phyloP scores from a whole-genome alignment of 2,888 invertebrate genomes.

The Xylota segnis region DNA sequence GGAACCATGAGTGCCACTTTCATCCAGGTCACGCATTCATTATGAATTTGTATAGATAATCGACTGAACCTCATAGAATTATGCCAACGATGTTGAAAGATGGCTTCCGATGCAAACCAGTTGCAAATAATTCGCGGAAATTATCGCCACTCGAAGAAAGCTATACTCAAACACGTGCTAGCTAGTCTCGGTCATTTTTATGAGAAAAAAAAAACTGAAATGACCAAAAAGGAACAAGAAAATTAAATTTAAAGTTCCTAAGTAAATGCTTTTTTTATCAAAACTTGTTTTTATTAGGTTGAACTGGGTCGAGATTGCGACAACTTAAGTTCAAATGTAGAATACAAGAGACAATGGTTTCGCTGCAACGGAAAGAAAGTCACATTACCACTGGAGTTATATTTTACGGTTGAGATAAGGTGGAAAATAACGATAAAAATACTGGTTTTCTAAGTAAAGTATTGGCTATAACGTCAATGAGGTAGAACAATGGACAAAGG shows the following conservation, averaged over 20 bases:
- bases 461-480: not conserved
- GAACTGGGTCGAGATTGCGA: slow-evolving; percentile 42
- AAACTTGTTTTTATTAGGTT: slow-evolving; percentile 1
- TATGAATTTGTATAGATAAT: too few relatives aligned
- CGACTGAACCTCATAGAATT: too few relatives aligned
- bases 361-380: slow-evolving; percentile 53
- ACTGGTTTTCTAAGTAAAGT: not conserved
- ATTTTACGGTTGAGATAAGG: slow-evolving; percentile 8
- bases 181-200: not conserved
- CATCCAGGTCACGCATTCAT: too few relatives aligned
- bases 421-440: slow-evolving; percentile 1
- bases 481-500: not conserved
- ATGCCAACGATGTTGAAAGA: too few relatives aligned
- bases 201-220: not conserved
- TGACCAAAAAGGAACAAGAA: not conserved
- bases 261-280: not conserved
- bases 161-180: too few relatives aligned
- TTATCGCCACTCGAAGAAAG: not conserved
- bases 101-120: not conserved
- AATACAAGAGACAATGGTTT: slow-evolving; percentile 27
- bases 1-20: too few relatives aligned
- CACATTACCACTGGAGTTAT: slow-evolving; percentile 24
- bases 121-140: not conserved
- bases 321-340: slow-evolving; percentile 34
- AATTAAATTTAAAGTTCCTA: not conserved